Conservation (phyloP, 1,140 invertebrate species). For the Trichonephila clavata region DNA sequence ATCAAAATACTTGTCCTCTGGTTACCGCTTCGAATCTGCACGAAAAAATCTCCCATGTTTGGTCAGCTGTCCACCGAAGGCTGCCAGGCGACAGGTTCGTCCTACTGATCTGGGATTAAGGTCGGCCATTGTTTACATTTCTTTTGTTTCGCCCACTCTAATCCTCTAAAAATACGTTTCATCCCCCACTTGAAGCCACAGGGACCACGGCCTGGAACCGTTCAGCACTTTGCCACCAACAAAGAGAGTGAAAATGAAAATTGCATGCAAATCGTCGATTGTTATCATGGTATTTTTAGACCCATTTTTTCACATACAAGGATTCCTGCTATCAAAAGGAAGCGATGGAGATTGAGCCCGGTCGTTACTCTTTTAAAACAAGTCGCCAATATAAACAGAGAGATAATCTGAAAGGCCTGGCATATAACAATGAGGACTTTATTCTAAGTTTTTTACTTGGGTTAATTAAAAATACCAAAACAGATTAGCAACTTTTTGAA, state of each 20-base stretch:
- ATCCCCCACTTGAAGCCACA: not conserved
- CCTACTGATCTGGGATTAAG: constrained; percentile 51
- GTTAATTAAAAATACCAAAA: not conserved
- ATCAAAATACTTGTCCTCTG: not conserved
- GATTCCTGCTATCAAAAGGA: not conserved
- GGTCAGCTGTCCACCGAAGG: not conserved
- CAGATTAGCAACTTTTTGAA: not conserved
- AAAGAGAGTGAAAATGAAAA: constrained; percentile 37
- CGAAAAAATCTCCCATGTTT: not conserved
- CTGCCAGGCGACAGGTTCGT: not conserved
- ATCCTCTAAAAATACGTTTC: constrained; percentile 40
- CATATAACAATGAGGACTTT: not conserved
- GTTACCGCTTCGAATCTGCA: not conserved
- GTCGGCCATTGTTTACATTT: constrained; percentile 43
- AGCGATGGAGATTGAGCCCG: not conserved
- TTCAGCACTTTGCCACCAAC: not conserved
- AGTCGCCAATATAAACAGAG: not conserved
- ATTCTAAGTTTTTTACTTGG: not conserved
- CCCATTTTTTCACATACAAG: not conserved
- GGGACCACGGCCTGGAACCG: not conserved
- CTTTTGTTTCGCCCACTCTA: constrained; percentile 58
- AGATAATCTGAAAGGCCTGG: not conserved
- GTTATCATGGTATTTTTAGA: constrained; percentile 49
- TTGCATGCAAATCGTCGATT: constrained; percentile 35
- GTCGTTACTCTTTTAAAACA: not conserved